phyloP scores from a whole-genome alignment of 2,888 invertebrate species.

The Oscheius sp. region DNA sequence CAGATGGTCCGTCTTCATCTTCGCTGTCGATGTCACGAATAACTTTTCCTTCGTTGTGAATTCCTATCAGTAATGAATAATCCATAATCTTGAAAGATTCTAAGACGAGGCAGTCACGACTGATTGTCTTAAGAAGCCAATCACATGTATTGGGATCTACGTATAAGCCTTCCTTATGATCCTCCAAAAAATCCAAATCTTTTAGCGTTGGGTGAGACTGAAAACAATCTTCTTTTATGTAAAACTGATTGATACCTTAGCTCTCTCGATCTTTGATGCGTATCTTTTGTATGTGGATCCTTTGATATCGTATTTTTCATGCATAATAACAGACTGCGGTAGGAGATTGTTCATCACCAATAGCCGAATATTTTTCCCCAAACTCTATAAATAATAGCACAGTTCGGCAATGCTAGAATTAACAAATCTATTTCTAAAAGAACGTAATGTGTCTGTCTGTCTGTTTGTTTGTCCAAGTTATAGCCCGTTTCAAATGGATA shows the following conservation, averaged over 20 bases:
- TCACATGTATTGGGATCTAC: slow-evolving; percentile 94
- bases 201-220: slow-evolving; percentile 78
- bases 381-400: slow-evolving; percentile 80
- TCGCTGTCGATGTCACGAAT: slow-evolving; percentile 24
- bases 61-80: slow-evolving; percentile 94
- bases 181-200: slow-evolving; percentile 97
- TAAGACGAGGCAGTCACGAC: slow-evolving; percentile 90
- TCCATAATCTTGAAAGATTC: slow-evolving; percentile 93
- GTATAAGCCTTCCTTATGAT: slow-evolving; percentile 92
- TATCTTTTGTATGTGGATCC: slow-evolving; percentile 98
- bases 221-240: slow-evolving; percentile 11
- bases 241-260: slow-evolving; percentile 78
- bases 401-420: too few relatives aligned
- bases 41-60: slow-evolving; percentile 82
- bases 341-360: slow-evolving; percentile 99
- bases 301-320: slow-evolving; percentile 98
- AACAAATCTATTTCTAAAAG: too few relatives aligned
- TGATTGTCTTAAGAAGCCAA: slow-evolving; percentile 94
- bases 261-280: slow-evolving; percentile 92
- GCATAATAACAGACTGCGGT: slow-evolving; percentile 91
- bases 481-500: too few relatives aligned
- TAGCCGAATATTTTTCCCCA: slow-evolving; percentile 97
- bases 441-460: too few relatives aligned
- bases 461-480: too few relatives aligned
- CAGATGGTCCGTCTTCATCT: slow-evolving; percentile 36